Evolutionary conservation across 2,888 invertebrate genomes (phyloP), one percentile per base, ranked within the genome.

Genomic region (Achlya flavicornis): DNA sequence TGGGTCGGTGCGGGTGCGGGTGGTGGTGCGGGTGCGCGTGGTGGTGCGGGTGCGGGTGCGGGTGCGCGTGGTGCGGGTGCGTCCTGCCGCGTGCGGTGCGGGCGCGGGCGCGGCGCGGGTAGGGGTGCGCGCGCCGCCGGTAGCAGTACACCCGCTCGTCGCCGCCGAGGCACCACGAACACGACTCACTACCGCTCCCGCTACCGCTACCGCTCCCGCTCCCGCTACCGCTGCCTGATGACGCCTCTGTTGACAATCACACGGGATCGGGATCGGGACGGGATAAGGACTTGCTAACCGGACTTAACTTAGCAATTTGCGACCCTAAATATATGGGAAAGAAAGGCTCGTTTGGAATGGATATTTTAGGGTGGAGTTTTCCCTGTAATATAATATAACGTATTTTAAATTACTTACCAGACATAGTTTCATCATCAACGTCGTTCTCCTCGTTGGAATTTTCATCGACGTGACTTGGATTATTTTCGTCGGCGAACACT

Each of bases 401-500:
- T 41, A 12, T 41, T 41, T 12, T 41, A 6, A 62, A 48, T 88
- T 81, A 93, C 41, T 12, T 94, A 95, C 97, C 97, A 72, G 96
- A 96, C 95, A 97, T 97, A 4, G 97, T 97, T 88, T 97, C 97
- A 73, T 97, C 96, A 82, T 98, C 97, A 0, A 97, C 96, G 80
- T 97, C 97, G 81, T 97, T 98, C 84, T 98, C 98, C 81, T 97
- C 97, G 76, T 96, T 96, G 4, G 95, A 96, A 85, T 95, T 95
- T 57, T 96, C 96, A 71, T 96, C 96, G n/a, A 94, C 90, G 66
- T 94, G 94, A 67, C 92, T 91, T 2, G 86, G 85, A 72, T 93
- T 94, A 64, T 90, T 90, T 57, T 96, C 96, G 69, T 95, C 95
- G 60, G 95, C 90, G 69, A 95, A 95, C 65, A 94, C 95, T 76